Evolutionary conservation across 2,797 vertebrate species (phyloP), one percentile per base, ranked within the genome.

Genomic region (Rousettus madagascariensis): DNA sequence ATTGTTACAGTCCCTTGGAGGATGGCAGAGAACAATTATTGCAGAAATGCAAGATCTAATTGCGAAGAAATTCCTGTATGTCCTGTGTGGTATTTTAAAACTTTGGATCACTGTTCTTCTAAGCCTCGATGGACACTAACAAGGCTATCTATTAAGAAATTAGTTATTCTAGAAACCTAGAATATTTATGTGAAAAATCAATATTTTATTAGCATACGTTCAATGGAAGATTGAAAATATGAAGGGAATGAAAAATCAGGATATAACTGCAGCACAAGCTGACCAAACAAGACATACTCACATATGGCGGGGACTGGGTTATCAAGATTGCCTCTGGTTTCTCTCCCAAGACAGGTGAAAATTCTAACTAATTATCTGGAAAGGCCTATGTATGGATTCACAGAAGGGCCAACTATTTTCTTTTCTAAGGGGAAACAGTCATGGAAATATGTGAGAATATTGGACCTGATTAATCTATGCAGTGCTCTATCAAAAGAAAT

Each of bases 141-240:
- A 87, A 91, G 65, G 24, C 80, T 57, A 72, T 4, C 49, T 77
- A 61, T 87, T 90, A 72, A 92, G 63, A 94, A 95, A 49, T 4
- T 36, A 63, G 16, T 88, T 78, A 82, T 19, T 55, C 11, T 72
- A 80, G 63, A 91, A 89, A 88, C 46, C 30, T 33, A 49, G 20
- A n/a, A 63, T 33, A 38, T 89, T 74, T 80, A 43, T 22, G 19
- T 84, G 66, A 90, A 91, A 91, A 91, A 77, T 66, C 36, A 38
- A 15, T 68, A 80, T 75, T 86, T 72, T 66, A 77, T 63, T 16
- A 94, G 16, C 20, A 4, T 19, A 49, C 28, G 66, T 72, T 55
- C 78, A 66, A 57, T 3, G 20, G 11, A 74, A 72, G 49, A 43
- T 0, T 68, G 71, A 61, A 53, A 91, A 68, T n/a, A 84, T 1